phyloP scores from a whole-genome alignment of 2,797 vertebrate species.

The Danio kyathit region DNA sequence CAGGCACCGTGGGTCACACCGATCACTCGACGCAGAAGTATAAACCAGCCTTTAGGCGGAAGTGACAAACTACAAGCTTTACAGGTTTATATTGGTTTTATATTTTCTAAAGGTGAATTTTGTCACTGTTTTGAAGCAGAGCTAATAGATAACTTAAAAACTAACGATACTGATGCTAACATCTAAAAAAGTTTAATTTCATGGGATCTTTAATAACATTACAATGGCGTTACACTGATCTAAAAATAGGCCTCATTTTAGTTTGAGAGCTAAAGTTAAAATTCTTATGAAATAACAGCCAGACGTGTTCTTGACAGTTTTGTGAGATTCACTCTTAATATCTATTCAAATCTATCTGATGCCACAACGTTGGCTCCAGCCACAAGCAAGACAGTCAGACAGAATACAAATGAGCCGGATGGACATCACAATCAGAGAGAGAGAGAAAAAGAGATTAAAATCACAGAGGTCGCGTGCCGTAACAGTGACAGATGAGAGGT shows the following conservation, averaged over 20 bases:
- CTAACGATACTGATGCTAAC: too few relatives aligned
- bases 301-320: not conserved
- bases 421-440: not conserved
- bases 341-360: constrained; percentile 25
- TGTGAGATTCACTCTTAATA: constrained; percentile 16
- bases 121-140: too few relatives aligned
- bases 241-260: not conserved
- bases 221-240: not conserved
- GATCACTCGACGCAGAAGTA: too few relatives aligned
- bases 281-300: not conserved
- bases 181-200: too few relatives aligned
- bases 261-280: not conserved
- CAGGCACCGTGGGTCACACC: too few relatives aligned
- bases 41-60: too few relatives aligned
- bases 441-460: constrained; percentile 40
- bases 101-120: too few relatives aligned
- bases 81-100: too few relatives aligned
- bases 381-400: constrained; percentile 67
- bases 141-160: too few relatives aligned
- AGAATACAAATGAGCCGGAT: constrained; percentile 75
- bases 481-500: constrained; percentile 71
- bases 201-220: too few relatives aligned
- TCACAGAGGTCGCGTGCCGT: constrained; percentile 59
- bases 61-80: too few relatives aligned
- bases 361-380: constrained; percentile 50